Evolutionary conservation across 2,113 vertebrate genomes (phyloP).

Genomic region (Sorex fumeus): DNA sequence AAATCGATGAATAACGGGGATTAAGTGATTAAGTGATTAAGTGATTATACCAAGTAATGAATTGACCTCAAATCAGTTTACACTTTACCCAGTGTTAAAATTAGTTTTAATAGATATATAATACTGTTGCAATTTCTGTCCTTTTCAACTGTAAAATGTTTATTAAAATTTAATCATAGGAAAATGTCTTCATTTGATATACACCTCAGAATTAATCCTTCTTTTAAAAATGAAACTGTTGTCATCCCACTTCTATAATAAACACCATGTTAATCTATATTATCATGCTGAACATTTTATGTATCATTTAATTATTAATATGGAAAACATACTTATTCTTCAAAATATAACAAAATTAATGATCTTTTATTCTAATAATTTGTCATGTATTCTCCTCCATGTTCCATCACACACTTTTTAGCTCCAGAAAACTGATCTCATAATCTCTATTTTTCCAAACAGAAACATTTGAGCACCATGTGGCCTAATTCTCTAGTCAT

Average conservation of each 20-base stretch:
- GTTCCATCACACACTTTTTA: rapidly evolving
- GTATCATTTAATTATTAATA: neutral
- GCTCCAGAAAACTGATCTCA: neutral
- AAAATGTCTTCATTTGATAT: too few species aligned
- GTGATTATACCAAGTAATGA: neutral
- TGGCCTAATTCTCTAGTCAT: neutral
- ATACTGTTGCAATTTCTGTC: neutral
- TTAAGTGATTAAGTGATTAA: too few species aligned
- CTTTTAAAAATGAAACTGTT: neutral
- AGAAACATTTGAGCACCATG: neutral
- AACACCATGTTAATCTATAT: neutral
- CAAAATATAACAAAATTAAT: neutral
- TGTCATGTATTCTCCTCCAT: neutral
- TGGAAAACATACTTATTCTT: neutral
- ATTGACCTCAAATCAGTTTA: neutral
- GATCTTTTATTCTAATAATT: neutral
- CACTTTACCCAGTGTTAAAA: neutral
- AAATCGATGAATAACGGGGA: too few species aligned
- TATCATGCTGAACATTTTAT: neutral
- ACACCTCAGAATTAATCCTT: neutral
- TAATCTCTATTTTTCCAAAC: neutral
- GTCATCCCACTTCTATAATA: neutral
- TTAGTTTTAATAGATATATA: neutral
- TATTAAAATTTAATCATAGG: neutral
- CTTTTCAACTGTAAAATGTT: neutral